Evolutionary conservation across 1,140 invertebrate species (phyloP).

Genomic region (Drosophila yakuba): DNA sequence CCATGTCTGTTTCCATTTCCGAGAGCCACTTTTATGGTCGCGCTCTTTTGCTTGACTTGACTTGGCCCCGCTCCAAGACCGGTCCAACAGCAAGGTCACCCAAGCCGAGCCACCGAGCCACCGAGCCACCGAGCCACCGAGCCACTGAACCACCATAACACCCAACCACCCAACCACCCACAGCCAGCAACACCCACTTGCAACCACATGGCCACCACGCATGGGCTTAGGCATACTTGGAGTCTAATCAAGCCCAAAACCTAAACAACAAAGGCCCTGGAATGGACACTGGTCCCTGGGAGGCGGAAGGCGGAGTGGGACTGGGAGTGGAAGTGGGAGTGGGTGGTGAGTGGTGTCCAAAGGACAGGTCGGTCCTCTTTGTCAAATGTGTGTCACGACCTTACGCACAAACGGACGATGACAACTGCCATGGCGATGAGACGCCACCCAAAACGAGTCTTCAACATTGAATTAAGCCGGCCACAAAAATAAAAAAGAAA

Average conservation of each 20-base stretch:
- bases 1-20: conserved; percentile 30
- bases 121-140: neutral
- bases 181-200: neutral
- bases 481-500: neutral
- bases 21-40: conserved; percentile 38
- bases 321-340: neutral
- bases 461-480: conserved; percentile 4
- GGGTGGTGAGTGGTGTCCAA: neutral
- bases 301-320: neutral
- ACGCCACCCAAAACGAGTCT: neutral
- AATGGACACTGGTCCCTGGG: conserved; percentile 30
- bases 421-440: conserved; percentile 8
- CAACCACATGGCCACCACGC: conserved; percentile 5
- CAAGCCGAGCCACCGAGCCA: neutral
- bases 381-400: conserved; percentile 63
- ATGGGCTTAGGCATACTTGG: conserved; percentile 28
- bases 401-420: conserved; percentile 36
- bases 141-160: neutral
- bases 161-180: neutral
- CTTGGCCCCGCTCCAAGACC: conserved; percentile 30
- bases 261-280: conserved; percentile 47
- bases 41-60: conserved; percentile 38
- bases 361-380: conserved; percentile 36
- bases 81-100: conserved; percentile 31
- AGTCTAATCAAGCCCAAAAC: conserved; percentile 53